Evolutionary conservation across 2,797 vertebrate species (phyloP), one percentile per base, ranked within the genome.

Genomic region (Dipus sagitta): DNA sequence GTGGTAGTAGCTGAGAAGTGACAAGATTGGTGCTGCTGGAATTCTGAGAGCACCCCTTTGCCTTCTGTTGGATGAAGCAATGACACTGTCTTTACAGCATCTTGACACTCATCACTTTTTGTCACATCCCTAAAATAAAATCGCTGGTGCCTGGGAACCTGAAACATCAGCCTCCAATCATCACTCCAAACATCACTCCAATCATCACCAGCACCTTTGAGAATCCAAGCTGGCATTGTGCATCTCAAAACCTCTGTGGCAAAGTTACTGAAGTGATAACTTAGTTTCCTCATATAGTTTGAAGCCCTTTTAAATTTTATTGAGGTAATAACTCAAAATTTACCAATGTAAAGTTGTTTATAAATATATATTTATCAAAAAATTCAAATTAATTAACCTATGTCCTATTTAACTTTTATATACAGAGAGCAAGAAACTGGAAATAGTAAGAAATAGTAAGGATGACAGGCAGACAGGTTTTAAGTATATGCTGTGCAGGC

Each of bases 81-180:
- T 94, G 95, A 71, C 95, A 95, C 28, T 88, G 47, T 82, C 94
- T 94, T 97, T 96, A 83, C 93, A 96, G 71, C 24, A 92, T 32
- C 96, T 80, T 97, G 96, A 97, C 96, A 96, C 95, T 93, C 58
- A 30, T 97, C 92, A 92, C 65, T 90, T 95, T 71, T 86, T 97
- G 96, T 96, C 91, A 96, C 90, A 90, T 75, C 32, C 42, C 92
- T 95, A 92, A 90, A 58, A 96, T 97, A 96, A 96, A 94, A 71
- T 76, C 82, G 32, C 72, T 21, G 2, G 42, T 0, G 0, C 42
- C 89, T 90, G 77, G 84, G 81, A 80, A 94, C 86, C 81, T 96
- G 95, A 97, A 90, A 97, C 82, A 92, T 64, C 65, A 92, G 70
- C 52, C 91, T 96, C 82, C 95, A 96, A 92, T 97, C 92, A 96